A percentile compares a stretch with the other conserved stretches of the same genome.
phyloP scores from a whole-genome alignment of 1,140 invertebrate genomes.

The Lepidurus apus region DNA sequence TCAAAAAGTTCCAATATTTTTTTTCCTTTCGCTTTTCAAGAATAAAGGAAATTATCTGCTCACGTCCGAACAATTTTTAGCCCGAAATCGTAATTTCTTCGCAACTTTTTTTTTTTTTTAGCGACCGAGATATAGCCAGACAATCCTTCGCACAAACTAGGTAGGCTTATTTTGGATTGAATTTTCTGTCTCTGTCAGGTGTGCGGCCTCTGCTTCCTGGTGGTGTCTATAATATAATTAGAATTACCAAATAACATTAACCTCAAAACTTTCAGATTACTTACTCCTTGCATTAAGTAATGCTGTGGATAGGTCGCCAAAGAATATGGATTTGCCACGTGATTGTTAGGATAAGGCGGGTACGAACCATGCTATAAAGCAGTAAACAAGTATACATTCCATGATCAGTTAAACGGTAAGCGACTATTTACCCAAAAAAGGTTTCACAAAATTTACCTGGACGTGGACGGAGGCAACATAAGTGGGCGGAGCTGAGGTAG shows the following conservation, averaged over 20 bases:
- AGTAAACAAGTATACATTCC: neutral
- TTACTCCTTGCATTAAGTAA: neutral
- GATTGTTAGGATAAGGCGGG: conserved; percentile 9
- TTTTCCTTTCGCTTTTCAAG: neutral
- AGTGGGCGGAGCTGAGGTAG: conserved; percentile 15
- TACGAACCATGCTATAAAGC: neutral
- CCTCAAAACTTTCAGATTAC: neutral
- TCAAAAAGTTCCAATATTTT: neutral
- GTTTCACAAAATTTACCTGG: neutral
- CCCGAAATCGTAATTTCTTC: too few species aligned
- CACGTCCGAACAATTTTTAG: too few species aligned
- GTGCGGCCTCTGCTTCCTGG: neutral
- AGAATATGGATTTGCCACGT: neutral
- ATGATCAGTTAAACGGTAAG: neutral
- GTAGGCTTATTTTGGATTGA: neutral
- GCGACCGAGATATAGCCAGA: too few species aligned
- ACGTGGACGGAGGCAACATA: conserved; percentile 20
- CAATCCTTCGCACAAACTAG: neutral
- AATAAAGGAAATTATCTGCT: too few species aligned
- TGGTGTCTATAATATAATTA: neutral
- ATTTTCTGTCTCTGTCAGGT: conserved; percentile 4
- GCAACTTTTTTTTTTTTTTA: too few species aligned
- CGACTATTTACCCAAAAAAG: too few species aligned
- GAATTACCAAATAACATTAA: neutral
- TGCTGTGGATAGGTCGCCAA: neutral